Conservation (phyloP, 2,888 invertebrate species). For the Gonocerus acuteangulatus region DNA sequence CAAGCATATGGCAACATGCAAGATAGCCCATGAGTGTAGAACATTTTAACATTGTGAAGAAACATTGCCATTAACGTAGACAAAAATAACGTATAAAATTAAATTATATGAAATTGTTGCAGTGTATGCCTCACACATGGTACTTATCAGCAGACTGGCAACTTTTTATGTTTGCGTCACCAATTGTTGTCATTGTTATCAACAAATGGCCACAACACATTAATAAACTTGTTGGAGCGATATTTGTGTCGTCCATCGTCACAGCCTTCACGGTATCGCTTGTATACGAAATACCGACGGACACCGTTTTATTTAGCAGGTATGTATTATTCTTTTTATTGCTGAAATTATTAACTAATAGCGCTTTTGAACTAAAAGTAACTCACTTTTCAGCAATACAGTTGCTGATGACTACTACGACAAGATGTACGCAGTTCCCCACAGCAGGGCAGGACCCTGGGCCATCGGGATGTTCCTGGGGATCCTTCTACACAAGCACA, state of each 20-base stretch:
- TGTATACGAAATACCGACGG: constrained; percentile 2
- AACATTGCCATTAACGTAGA: no score
- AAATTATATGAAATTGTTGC: no score
- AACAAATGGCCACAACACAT: constrained; percentile 8
- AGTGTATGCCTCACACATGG: constrained; percentile 21
- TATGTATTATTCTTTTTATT: not conserved
- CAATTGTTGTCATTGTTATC: not conserved
- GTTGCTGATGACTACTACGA: constrained; percentile 1
- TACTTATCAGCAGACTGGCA: constrained; percentile 23
- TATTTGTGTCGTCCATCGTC: not conserved
- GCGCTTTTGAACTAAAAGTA: no score
- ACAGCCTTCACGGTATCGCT: not conserved
- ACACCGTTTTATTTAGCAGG: constrained; percentile 2
- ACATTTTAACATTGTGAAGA: no score
- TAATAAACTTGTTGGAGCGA: not conserved
- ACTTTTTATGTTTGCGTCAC: constrained; percentile 4
- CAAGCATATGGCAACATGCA: no score
- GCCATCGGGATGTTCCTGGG: constrained; percentile 9
- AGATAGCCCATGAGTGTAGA: no score
- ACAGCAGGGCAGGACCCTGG: constrained; percentile 7
- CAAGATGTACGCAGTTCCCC: not conserved
- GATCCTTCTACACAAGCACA: not conserved
- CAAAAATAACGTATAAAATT: no score
- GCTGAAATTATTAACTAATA: no score
- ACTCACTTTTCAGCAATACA: not conserved